Conservation (phyloP, 2,797 vertebrate genomes). For the Bradypodion pumilum region DNA sequence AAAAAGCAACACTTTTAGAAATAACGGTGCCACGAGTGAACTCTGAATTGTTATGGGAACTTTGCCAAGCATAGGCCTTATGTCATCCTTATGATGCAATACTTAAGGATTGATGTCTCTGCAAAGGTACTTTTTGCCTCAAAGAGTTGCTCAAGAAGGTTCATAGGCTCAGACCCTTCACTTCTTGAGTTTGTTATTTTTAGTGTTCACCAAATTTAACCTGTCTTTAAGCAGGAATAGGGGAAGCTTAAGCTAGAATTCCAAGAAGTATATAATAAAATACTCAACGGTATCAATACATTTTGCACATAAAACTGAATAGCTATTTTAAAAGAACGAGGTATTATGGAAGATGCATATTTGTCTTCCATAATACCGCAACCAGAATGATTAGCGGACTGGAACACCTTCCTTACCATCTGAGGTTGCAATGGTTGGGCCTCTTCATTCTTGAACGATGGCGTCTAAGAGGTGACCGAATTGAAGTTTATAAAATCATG, state of each 20-base stretch:
- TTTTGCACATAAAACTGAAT: background rate
- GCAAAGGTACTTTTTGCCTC: conserved; percentile 34
- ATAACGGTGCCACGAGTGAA: conserved; percentile 8
- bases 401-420: too few species aligned
- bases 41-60: background rate
- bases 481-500: too few species aligned
- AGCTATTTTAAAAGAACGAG: background rate
- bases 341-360: background rate
- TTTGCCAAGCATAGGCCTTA: conserved; percentile 21
- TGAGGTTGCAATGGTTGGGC: too few species aligned
- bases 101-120: conserved; percentile 4
- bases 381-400: too few species aligned
- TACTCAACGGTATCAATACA: background rate
- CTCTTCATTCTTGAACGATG: too few species aligned
- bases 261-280: background rate
- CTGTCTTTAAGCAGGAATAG: background rate
- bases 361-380: too few species aligned
- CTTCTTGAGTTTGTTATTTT: conserved; percentile 34
- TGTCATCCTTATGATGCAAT: conserved; percentile 13
- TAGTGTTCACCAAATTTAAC: background rate
- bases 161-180: conserved; percentile 9
- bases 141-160: conserved; percentile 1
- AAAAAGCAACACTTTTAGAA: background rate
- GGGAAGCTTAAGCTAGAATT: background rate
- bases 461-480: too few species aligned